A percentile compares a stretch with the other conserved stretches of the same genome.
These are phyloP conservation scores for Ptiloglossa arizonensis DNA, from an alignment of 1,140 invertebrate species.

Conservation along the genomic window DNA sequence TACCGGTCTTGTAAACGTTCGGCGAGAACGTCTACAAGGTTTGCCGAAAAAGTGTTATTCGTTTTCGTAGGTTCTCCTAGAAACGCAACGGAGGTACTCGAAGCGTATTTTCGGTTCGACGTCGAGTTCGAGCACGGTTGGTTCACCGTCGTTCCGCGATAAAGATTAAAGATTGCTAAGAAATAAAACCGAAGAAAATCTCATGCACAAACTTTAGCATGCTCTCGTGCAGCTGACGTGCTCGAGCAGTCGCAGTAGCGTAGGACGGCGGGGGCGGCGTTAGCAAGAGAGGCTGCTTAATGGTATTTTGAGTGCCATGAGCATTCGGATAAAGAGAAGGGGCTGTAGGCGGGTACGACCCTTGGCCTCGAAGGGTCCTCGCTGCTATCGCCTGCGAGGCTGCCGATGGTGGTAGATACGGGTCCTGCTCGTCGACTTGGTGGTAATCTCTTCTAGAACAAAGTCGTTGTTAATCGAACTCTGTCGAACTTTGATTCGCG, in stretches of 20 bases:
- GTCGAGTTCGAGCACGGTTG: no score
- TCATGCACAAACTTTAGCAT: constrained; percentile 83
- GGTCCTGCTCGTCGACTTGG: constrained; percentile 89
- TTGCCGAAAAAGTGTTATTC: no score
- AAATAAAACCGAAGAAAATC: constrained; percentile 72
- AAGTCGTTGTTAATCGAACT: constrained; percentile 55
- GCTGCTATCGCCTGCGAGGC: constrained; percentile 85
- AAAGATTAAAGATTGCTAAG: constrained; percentile 37
- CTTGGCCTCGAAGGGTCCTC: constrained; percentile 85
- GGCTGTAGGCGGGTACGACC: constrained; percentile 84
- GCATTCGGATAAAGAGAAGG: constrained; percentile 81
- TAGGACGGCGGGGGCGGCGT: constrained; percentile 82
- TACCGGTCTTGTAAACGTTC: no score
- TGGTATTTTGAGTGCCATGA: constrained; percentile 82
- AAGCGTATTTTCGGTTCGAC: no score
- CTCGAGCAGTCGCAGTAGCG: constrained; percentile 83
- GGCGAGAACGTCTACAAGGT: no score
- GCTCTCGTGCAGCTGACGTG: constrained; percentile 82
- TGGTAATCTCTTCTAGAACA: constrained; percentile 87
- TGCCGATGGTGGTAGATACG: constrained; percentile 85
- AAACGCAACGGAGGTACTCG: no score
- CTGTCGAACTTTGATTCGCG: no score
- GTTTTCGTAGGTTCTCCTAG: no score
- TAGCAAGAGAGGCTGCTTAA: constrained; percentile 83
- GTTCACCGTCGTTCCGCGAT: background rate